Conservation (phyloP, 2,113 vertebrate species). For the Chamaetylas fuelleborni region DNA sequence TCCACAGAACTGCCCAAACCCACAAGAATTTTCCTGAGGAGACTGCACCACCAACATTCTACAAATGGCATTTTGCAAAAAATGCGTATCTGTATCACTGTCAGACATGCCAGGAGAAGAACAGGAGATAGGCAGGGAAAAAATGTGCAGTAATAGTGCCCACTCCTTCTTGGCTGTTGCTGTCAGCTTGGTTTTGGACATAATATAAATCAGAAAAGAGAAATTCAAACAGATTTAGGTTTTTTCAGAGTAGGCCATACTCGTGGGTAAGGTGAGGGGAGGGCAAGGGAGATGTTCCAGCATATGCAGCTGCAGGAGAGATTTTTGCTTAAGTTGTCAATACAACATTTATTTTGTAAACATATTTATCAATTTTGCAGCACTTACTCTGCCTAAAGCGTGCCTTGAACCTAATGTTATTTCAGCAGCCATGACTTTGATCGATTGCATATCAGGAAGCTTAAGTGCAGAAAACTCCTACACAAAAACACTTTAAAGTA, state of each 20-base stretch:
- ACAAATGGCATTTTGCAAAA: neutral
- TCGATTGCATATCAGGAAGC: constrained; percentile 18
- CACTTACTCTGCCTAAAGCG: neutral
- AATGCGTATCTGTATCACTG: neutral
- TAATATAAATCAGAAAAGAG: neutral
- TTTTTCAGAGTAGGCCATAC: neutral
- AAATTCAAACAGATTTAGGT: neutral
- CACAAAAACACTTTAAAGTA: neutral
- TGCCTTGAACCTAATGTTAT: neutral
- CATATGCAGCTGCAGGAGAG: neutral
- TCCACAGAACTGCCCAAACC: neutral
- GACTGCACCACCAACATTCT: neutral
- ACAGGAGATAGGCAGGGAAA: neutral
- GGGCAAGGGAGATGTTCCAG: neutral
- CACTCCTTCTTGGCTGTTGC: neutral
- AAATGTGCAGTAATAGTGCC: neutral
- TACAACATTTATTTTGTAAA: constrained; percentile 29
- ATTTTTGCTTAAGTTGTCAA: constrained; percentile 8
- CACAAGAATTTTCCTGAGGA: neutral
- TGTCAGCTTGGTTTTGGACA: neutral
- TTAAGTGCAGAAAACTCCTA: constrained; percentile 32
- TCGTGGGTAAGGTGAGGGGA: neutral
- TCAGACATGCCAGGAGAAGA: neutral
- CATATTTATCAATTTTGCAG: constrained; percentile 10
- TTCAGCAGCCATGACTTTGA: constrained; percentile 14